Evolutionary conservation across 2,113 vertebrate genomes (phyloP).

Genomic region (Eptesicus fuscus): DNA sequence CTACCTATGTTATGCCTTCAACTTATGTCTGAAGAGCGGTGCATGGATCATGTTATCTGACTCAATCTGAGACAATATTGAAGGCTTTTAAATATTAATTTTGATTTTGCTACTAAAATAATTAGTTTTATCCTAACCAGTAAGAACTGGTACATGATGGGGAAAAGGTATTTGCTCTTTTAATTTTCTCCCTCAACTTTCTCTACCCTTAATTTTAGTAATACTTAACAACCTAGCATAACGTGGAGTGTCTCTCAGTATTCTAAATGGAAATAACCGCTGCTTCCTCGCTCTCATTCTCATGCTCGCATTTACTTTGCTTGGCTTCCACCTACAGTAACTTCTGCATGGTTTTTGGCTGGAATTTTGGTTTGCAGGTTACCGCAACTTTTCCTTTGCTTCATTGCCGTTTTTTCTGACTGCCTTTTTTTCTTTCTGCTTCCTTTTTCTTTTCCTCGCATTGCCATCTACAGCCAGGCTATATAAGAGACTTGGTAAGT

Average conservation of each 20-base stretch:
- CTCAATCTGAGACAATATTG: not conserved
- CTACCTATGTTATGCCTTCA: not conserved
- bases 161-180: not conserved
- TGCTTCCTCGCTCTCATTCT: conserved; percentile 65
- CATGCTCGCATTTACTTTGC: conserved; percentile 72
- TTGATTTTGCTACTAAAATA: conserved; percentile 38
- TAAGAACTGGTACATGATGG: not conserved
- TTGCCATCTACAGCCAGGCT: conserved; percentile 95
- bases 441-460: conserved; percentile 78
- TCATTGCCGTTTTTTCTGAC: conserved; percentile 86
- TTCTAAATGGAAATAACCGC: not conserved
- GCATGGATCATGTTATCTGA: conserved; percentile 22
- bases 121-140: conserved; percentile 42
- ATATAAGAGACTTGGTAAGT: conserved; percentile 99
- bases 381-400: conserved; percentile 82
- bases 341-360: conserved; percentile 82
- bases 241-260: not conserved
- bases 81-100: not conserved
- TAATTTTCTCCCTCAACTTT: conserved; percentile 11
- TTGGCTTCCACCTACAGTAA: conserved; percentile 72
- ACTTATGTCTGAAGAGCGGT: conserved; percentile 5
- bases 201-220: conserved; percentile 27
- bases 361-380: conserved; percentile 80
- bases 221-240: conserved; percentile 28
- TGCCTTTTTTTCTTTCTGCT: conserved; percentile 81